phyloP scores from a whole-genome alignment of 2,113 vertebrate genomes.

The Tor tambroides region DNA sequence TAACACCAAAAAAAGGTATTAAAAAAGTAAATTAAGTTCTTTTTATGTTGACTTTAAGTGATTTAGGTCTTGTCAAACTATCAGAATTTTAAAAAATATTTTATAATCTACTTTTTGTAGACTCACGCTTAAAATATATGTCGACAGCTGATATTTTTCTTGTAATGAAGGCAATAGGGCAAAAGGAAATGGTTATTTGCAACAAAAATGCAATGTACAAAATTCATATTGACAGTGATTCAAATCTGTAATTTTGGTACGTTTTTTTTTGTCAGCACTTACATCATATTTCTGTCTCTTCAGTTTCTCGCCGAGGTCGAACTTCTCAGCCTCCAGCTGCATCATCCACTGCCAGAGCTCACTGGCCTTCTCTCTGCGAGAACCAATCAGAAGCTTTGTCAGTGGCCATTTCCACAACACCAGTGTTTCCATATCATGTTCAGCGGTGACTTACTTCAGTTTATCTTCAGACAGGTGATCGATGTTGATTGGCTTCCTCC shows the following conservation, averaged over 20 bases:
- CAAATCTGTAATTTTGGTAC: not conserved
- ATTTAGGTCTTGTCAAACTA: not conserved
- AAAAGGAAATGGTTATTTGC: not conserved
- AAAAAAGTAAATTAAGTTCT: not conserved
- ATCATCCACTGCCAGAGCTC: conserved; percentile 88
- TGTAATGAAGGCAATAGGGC: not conserved
- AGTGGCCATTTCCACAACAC: not conserved
- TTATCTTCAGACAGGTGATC: conserved; percentile 88
- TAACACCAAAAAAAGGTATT: not conserved
- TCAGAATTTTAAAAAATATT: not conserved
- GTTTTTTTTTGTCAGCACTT: conserved; percentile 60
- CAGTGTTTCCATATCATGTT: no score
- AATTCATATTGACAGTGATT: not conserved
- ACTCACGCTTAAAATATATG: not conserved
- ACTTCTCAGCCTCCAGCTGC: conserved; percentile 90
- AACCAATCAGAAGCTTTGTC: conserved; percentile 34
- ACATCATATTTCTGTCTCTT: conserved; percentile 95
- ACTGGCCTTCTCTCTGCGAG: conserved; percentile 83
- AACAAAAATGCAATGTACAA: not conserved
- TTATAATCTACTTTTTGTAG: not conserved
- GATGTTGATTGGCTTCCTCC: conserved; percentile 83
- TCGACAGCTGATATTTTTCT: not conserved
- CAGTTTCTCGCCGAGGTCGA: conserved; percentile 87
- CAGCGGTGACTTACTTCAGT: conserved; percentile 78
- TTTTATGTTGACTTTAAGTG: not conserved